Conservation (phyloP, 2,113 vertebrate species). For the Cebidichthys violaceus region DNA sequence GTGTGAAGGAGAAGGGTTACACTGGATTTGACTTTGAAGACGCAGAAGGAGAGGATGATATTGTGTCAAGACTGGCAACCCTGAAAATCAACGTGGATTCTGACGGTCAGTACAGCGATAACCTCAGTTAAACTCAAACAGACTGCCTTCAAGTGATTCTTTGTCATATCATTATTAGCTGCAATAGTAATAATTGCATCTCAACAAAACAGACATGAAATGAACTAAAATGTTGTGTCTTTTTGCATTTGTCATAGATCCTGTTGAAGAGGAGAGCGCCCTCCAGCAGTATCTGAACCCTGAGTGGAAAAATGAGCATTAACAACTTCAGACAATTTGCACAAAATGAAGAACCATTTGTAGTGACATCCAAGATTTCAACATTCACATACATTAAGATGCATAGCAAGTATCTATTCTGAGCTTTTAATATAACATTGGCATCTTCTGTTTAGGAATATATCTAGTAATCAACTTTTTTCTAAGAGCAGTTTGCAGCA, state of each 20-base stretch:
- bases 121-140: neutral
- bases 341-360: neutral
- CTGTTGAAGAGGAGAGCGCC: conserved; percentile 61
- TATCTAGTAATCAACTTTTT: conserved; percentile 2
- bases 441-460: neutral
- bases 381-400: neutral
- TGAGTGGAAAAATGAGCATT: conserved; percentile 82
- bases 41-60: conserved; percentile 62
- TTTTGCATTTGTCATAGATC: conserved; percentile 31
- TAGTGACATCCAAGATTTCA: neutral
- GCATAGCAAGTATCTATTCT: neutral
- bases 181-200: neutral
- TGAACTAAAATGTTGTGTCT: conserved; percentile 15
- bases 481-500: conserved; percentile 13
- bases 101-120: conserved; percentile 66
- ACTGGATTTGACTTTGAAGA: conserved; percentile 81
- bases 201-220: neutral
- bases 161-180: neutral
- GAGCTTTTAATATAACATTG: neutral
- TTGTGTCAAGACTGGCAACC: conserved; percentile 53
- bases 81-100: conserved; percentile 74
- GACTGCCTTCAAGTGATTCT: neutral
- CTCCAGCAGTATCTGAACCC: conserved; percentile 77
- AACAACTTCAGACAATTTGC: neutral
- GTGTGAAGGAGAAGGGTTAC: conserved; percentile 83